Conservation (phyloP, 92 coral and sea anemone species). For the Diadumene lineata region DNA sequence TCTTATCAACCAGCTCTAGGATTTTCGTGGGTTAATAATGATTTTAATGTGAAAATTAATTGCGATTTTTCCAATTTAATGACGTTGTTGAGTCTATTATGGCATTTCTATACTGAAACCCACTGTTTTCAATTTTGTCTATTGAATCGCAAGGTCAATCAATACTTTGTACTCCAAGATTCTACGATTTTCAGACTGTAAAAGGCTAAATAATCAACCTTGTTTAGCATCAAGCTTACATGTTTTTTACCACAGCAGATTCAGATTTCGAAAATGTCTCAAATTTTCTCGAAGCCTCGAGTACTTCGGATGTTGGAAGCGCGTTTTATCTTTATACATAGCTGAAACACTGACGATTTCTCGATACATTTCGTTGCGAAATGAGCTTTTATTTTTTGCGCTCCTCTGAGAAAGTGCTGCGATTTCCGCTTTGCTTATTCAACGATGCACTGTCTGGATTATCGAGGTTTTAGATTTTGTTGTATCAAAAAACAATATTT, state of each 20-base stretch:
- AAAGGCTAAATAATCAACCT: neutral
- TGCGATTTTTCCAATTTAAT: no score
- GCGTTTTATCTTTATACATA: no score
- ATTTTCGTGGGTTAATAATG: no score
- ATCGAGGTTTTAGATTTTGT: conserved; percentile 7
- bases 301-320: no score
- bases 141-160: neutral
- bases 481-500: neutral
- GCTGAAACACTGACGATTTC: no score
- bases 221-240: neutral
- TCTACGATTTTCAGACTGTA: neutral
- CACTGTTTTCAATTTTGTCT: conserved; percentile 6
- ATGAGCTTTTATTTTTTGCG: conserved; percentile 6
- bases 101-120: neutral
- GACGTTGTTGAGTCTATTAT: neutral
- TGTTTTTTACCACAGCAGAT: conserved; percentile 4
- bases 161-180: conserved; percentile 3
- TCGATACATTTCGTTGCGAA: no score
- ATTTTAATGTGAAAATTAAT: no score
- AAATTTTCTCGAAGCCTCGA: conserved; percentile 13
- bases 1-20: no score
- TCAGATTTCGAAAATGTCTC: neutral
- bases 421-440: conserved; percentile 17
- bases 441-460: neutral
- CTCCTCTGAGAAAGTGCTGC: conserved; percentile 23